A percentile compares a stretch with the other conserved stretches of the same genome.
phyloP scores from a whole-genome alignment of 2,113 vertebrate species.

The Urocitellus parryii region DNA sequence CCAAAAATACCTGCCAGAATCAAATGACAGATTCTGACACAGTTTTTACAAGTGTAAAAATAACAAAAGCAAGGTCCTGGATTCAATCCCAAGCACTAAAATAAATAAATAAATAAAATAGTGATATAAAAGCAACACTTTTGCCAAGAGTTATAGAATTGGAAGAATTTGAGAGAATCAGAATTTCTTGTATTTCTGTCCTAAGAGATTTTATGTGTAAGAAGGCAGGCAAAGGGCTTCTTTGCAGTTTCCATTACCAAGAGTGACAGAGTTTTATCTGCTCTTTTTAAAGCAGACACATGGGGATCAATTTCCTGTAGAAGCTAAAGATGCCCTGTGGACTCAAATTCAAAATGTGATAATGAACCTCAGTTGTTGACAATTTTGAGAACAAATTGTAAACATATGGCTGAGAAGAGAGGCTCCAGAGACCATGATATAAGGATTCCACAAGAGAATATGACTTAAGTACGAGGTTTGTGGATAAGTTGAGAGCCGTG shows the following conservation, averaged over 20 bases:
- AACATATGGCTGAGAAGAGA: background rate
- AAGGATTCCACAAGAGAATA: background rate
- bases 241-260: slow-evolving; percentile 20
- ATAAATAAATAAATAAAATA: no score
- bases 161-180: background rate
- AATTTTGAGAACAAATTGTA: slow-evolving; percentile 3
- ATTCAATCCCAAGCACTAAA: no score
- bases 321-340: slow-evolving; percentile 58
- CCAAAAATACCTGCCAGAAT: background rate
- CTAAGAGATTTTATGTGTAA: background rate
- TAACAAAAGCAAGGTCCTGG: background rate
- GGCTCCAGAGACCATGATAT: background rate
- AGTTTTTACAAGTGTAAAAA: background rate
- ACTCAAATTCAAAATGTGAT: background rate
- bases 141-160: background rate
- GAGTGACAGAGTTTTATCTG: slow-evolving; percentile 4
- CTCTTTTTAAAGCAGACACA: slow-evolving; percentile 24
- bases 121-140: background rate
- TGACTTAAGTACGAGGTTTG: background rate
- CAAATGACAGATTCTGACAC: background rate
- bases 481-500: background rate
- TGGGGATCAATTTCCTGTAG: slow-evolving; percentile 48
- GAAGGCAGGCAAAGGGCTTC: background rate
- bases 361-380: slow-evolving; percentile 33
- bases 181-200: background rate